Evolutionary conservation across 1,140 invertebrate species (phyloP).

Genomic region (Heliconius himera): DNA sequence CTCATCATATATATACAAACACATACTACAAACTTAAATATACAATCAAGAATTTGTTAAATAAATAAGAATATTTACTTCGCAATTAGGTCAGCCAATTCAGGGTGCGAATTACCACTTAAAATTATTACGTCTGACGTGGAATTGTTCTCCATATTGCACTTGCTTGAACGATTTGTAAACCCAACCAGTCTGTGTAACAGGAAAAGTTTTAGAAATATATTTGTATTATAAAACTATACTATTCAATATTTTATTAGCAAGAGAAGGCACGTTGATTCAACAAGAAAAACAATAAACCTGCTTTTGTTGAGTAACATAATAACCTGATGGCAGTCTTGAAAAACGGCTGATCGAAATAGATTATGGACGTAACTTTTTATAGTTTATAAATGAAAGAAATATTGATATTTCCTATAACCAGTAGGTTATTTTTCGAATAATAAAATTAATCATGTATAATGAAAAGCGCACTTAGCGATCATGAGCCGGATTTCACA

Average conservation of each 20-base stretch:
- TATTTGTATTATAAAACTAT: slow-evolving; percentile 27
- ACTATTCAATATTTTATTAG: slow-evolving; percentile 21
- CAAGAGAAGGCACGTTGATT: slow-evolving; percentile 56
- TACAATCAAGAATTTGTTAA: not conserved
- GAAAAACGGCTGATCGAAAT: slow-evolving; percentile 44
- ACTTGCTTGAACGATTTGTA: slow-evolving; percentile 65
- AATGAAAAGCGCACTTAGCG: slow-evolving; percentile 7
- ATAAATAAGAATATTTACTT: slow-evolving; percentile 83
- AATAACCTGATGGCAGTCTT: slow-evolving; percentile 76
- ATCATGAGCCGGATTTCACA: slow-evolving; percentile 12
- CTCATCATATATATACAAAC: not conserved
- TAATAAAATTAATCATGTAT: slow-evolving; percentile 6
- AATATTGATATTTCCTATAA: not conserved
- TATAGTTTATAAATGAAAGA: not conserved
- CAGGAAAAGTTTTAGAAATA: slow-evolving; percentile 28
- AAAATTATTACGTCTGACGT: slow-evolving; percentile 94
- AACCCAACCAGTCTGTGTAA: slow-evolving; percentile 68
- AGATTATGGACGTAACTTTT: slow-evolving; percentile 18
- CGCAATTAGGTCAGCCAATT: slow-evolving; percentile 94
- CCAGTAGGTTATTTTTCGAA: slow-evolving; percentile 12
- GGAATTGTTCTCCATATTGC: slow-evolving; percentile 86
- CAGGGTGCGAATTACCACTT: slow-evolving; percentile 97
- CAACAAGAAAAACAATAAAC: slow-evolving; percentile 80
- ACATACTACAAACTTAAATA: not conserved
- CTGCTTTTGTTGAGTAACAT: slow-evolving; percentile 82